Evolutionary conservation across 2,888 invertebrate species (phyloP).

Genomic region (Acrobasis suavella): DNA sequence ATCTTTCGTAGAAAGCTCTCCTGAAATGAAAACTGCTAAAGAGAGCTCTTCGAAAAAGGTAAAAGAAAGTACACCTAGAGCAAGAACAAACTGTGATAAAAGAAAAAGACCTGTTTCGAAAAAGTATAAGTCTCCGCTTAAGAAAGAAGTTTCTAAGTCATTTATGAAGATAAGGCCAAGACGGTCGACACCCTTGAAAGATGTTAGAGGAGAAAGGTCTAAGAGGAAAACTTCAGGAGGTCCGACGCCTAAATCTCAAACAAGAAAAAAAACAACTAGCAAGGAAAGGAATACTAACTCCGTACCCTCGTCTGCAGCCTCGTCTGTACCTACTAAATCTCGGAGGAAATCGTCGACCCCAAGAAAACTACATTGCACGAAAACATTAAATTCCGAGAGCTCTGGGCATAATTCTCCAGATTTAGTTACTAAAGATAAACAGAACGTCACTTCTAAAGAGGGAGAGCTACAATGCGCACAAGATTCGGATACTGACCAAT

Average conservation of each 20-base stretch:
- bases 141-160: conserved; percentile 54
- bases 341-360: conserved; percentile 78
- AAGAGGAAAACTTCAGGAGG: conserved; percentile 43
- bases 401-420: conserved; percentile 56
- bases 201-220: conserved; percentile 40
- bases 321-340: conserved; percentile 60
- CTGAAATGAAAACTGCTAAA: conserved; percentile 39
- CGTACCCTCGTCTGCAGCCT: conserved; percentile 35
- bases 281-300: conserved; percentile 47
- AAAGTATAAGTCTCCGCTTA: conserved; percentile 55
- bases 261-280: conserved; percentile 40
- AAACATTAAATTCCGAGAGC: conserved; percentile 60
- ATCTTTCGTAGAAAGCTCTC: conserved; percentile 41
- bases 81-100: conserved; percentile 38
- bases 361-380: conserved; percentile 68
- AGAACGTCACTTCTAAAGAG: conserved; percentile 32
- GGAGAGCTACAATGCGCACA: conserved; percentile 35
- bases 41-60: conserved; percentile 34
- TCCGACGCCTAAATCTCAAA: conserved; percentile 35
- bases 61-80: conserved; percentile 39
- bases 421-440: conserved; percentile 35
- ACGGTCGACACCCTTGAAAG: conserved; percentile 60
- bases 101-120: conserved; percentile 28
- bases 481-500: conserved; percentile 64
- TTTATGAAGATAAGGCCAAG: conserved; percentile 71